Percentiles rank a stretch among this genome's conserved stretches.
Evolutionary conservation across 2,797 vertebrate genomes (phyloP).

Genomic region (Hoplostethus mediterraneus): DNA sequence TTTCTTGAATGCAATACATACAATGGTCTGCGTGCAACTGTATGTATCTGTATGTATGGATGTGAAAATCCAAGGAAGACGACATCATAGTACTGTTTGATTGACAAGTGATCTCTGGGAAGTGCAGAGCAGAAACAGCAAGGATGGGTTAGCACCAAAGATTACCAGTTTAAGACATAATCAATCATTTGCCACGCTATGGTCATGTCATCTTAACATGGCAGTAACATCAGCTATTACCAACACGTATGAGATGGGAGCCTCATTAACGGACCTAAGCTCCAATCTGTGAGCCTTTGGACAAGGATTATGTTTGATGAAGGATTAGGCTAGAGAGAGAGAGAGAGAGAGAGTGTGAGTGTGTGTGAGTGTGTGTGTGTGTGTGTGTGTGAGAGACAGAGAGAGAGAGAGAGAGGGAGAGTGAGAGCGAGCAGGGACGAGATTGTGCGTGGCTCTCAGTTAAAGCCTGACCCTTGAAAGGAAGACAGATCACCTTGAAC

Average conservation of each 20-base stretch:
- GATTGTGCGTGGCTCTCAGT: conserved; percentile 3
- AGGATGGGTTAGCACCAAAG: too few species aligned
- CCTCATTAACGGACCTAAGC: conserved; percentile 43
- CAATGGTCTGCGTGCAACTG: too few species aligned
- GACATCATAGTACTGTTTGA: too few species aligned
- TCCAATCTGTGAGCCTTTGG: conserved; percentile 41
- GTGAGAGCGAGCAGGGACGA: neutral
- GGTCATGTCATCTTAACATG: conserved; percentile 9
- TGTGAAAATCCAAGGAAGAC: too few species aligned
- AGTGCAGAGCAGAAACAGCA: too few species aligned
- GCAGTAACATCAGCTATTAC: conserved; percentile 8
- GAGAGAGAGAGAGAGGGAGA: neutral
- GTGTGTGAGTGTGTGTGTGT: neutral
- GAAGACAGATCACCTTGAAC: conserved; percentile 12
- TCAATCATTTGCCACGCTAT: neutral
- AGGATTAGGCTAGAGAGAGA: conserved; percentile 16
- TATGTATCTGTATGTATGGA: too few species aligned
- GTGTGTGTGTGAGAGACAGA: neutral
- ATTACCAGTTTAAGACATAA: too few species aligned
- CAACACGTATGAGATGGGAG: neutral
- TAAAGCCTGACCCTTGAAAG: neutral
- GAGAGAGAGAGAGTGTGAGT: neutral
- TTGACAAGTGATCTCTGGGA: too few species aligned
- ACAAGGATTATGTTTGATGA: conserved; percentile 47
- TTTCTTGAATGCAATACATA: too few species aligned